Evolutionary conservation across 2,797 vertebrate genomes (phyloP), one percentile per base, ranked within the genome.

Genomic region (Falco columbarius): DNA sequence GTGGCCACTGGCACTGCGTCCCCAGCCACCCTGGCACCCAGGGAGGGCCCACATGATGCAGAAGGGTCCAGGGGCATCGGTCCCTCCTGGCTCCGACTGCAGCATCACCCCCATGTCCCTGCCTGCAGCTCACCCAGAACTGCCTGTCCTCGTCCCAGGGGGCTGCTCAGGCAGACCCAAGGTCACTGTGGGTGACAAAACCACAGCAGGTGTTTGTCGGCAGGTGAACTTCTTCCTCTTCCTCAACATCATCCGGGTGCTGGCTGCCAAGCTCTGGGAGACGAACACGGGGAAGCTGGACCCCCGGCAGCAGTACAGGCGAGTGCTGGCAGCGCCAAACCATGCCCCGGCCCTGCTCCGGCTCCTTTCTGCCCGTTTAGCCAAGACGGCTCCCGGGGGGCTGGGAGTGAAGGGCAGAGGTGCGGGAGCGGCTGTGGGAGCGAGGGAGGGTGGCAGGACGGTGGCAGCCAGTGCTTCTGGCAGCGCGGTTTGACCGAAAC

Each of bases 201-300:
- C 9, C 7, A 8, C 75, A 3, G 8, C 13, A 74, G 95, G 80
- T 38, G 61, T 80, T 71, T 97, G 38, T 94, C 2, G 76, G 56
- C 97, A 99, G 99, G 99, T 99, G 55, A 99, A 99, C 97, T 99
- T 99, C 97, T 95, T 99, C 95, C 98, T 99, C 95, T 99, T 99
- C 98, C 98, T 99, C 98, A 99, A 99, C 98, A 99, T 99, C 14
- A 98, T 99, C 86, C 98, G 99, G 92, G 99, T 99, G 49, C 96
- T 99, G 92, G 99, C 99, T 74, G 99, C 99, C 67, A 99, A 99
- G 97, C 98, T 99, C 47, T 98, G 99, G 94, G 99, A 99, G 98
- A 99, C 98, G 21, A 99, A 99, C n/a, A 99, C 99, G 0, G 99
- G 99, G 81, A 98, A 99, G 83, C 99, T 98, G 85, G 99, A 99